A percentile compares a stretch with the other conserved stretches of the same genome.
These are phyloP conservation scores for Melipona bicolor DNA, from an alignment of 2,888 invertebrate species.

Conservation along the genomic window DNA sequence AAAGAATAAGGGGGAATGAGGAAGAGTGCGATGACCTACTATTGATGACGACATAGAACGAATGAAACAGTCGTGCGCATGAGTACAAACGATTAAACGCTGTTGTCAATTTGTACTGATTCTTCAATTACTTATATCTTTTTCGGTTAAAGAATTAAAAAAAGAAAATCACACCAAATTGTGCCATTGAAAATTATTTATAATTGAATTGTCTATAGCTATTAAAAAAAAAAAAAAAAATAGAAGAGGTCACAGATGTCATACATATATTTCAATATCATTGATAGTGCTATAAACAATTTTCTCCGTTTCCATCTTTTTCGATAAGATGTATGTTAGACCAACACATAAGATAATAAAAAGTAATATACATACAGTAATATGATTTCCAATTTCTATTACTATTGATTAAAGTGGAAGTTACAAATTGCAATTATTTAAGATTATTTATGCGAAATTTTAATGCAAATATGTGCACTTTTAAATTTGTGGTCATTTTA, in stretches of 20 bases:
- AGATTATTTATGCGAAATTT: neutral
- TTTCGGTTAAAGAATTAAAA: neutral
- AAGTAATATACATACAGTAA: neutral
- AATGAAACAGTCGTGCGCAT: conserved; percentile 54
- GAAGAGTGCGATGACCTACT: conserved; percentile 70
- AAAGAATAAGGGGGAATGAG: conserved; percentile 50
- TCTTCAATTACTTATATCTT: conserved; percentile 5
- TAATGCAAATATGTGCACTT: neutral
- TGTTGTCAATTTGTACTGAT: conserved; percentile 45
- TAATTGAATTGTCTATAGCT: neutral
- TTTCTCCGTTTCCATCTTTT: neutral
- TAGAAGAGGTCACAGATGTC: neutral
- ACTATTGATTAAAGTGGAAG: neutral
- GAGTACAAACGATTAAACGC: conserved; percentile 46
- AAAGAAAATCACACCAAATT: neutral
- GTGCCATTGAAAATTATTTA: neutral
- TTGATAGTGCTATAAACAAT: neutral
- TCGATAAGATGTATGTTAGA: neutral
- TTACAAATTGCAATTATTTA: neutral
- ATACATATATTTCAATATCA: neutral
- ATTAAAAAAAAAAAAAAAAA: neutral
- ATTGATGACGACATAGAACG: conserved; percentile 67
- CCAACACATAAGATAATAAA: neutral
- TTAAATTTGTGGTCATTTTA: neutral
- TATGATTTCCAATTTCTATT: neutral